phyloP scores from a whole-genome alignment of 2,797 vertebrate species.

The Lagothrix lagotricha region DNA sequence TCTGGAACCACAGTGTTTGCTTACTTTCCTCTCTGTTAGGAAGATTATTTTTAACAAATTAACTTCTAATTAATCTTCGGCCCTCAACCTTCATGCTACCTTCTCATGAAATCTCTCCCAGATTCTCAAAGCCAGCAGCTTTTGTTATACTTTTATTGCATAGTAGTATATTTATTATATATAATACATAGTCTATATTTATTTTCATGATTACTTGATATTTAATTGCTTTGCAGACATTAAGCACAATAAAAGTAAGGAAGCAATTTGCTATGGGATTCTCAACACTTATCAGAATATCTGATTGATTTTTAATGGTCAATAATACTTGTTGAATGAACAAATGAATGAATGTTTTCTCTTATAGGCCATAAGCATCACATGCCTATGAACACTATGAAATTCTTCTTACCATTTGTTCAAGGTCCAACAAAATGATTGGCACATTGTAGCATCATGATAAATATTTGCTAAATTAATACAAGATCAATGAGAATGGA shows the following conservation, averaged over 20 bases:
- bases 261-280: neutral
- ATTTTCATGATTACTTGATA: conserved; percentile 8
- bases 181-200: neutral
- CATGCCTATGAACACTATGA: neutral
- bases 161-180: neutral
- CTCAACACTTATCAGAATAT: neutral
- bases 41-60: neutral
- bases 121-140: neutral
- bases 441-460: neutral
- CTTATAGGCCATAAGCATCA: neutral
- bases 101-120: neutral
- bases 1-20: neutral
- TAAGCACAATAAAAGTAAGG: neutral
- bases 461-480: neutral
- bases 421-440: neutral
- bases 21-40: neutral
- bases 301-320: neutral
- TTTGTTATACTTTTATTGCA: neutral
- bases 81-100: neutral
- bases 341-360: neutral
- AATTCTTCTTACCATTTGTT: neutral
- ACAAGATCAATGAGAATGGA: neutral
- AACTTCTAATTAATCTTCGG: neutral
- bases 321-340: neutral
- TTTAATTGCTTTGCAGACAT: neutral